A percentile compares a stretch with the other conserved stretches of the same genome.
phyloP scores from a whole-genome alignment of 2,113 vertebrate species.

The Catharus minimus region DNA sequence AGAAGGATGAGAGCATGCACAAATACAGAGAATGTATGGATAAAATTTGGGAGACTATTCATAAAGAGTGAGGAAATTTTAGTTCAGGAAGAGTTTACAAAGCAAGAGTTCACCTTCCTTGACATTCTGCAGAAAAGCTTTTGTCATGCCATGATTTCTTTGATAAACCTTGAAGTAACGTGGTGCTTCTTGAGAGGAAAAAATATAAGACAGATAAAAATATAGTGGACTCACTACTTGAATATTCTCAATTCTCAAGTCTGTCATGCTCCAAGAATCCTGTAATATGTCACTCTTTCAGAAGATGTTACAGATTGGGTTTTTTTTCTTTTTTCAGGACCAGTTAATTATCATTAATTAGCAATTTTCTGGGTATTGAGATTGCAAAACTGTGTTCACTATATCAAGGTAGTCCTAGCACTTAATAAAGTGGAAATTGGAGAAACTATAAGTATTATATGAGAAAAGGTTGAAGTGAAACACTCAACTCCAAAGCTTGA shows the following conservation, averaged over 20 bases:
- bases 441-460: not conserved
- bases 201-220: not conserved
- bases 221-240: not conserved
- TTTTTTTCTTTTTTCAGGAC: fast-evolving
- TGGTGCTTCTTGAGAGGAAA: not conserved
- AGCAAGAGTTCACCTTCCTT: not conserved
- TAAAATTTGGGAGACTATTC: not conserved
- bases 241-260: not conserved
- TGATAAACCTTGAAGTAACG: not conserved
- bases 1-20: not conserved
- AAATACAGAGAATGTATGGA: not conserved
- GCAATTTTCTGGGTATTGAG: not conserved
- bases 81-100: not conserved
- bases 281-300: not conserved
- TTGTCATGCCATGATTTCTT: not conserved
- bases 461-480: not conserved
- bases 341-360: not conserved
- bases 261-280: not conserved
- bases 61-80: not conserved
- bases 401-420: not conserved
- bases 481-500: not conserved
- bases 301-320: not conserved
- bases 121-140: not conserved
- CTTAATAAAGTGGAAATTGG: not conserved
- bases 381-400: not conserved